Conservation (phyloP, 2,888 invertebrate species). For the Minunthozetes semirufus region DNA sequence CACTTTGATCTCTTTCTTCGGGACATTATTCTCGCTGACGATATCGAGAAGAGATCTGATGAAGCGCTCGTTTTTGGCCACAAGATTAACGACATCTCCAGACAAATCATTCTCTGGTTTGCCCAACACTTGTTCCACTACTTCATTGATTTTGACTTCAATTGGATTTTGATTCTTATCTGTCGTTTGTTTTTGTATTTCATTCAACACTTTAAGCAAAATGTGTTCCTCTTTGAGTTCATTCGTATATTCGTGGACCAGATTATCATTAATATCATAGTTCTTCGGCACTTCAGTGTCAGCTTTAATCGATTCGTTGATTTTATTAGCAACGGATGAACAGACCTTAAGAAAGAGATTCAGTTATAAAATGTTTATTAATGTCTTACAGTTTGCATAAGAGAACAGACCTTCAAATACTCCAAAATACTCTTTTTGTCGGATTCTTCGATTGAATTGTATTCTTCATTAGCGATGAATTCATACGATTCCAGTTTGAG, state of each 20-base stretch:
- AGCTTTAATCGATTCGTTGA: not conserved
- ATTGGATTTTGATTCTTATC: conserved; percentile 43
- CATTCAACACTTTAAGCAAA: not conserved
- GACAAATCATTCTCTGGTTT: conserved; percentile 38
- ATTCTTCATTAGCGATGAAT: conserved; percentile 2
- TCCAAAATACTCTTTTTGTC: not conserved
- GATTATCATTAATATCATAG: not conserved
- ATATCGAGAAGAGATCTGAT: conserved; percentile 57
- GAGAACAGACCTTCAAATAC: not conserved
- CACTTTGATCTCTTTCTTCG: conserved; percentile 65
- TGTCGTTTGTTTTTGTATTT: conserved; percentile 38
- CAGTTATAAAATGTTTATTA: not conserved
- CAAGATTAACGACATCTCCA: conserved; percentile 43
- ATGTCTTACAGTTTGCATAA: not conserved
- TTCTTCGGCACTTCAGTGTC: not conserved
- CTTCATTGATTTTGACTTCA: not conserved
- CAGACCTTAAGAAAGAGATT: no score
- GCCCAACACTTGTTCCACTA: not conserved
- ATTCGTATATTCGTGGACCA: not conserved
- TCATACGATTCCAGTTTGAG: not conserved
- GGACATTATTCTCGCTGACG: conserved; percentile 66
- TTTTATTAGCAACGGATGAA: not conserved
- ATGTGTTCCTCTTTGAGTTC: not conserved
- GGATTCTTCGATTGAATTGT: not conserved
- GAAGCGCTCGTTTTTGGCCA: conserved; percentile 41